Base-by-base conservation (phyloP, 2,888 invertebrate species). In the Pammene aurita region DNA sequence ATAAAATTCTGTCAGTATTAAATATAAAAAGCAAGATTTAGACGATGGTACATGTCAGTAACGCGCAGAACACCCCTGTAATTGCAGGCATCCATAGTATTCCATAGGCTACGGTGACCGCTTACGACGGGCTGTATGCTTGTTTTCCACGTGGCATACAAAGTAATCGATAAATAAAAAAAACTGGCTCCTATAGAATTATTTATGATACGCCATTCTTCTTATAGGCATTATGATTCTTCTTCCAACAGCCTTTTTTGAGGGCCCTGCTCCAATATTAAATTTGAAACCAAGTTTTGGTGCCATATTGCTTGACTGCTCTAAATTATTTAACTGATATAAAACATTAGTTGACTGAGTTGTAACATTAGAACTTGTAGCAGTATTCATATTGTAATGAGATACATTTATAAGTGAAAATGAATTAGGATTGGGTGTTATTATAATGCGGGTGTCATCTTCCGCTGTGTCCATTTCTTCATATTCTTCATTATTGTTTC, bases 401-500 rank as follows among this genome's bases (percentile, higher is more conserved):
- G 26, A 7, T 4, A 26, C 4, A 34, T 16, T 52, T 41, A 61
- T 41, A 26, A 56, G 48, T 13, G 48, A 42, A 56, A 48, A 50
- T 7, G 14, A 60, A 56, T 54, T 63, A 55, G 46, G 64, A 62
- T 57, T 73, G 58, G 26, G 67, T 68, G 61, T 38, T 38, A 14
- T n/a, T n/a, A 50, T 13, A 14, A 46, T 16, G 52, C 14, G 41
- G 13, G 60, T 38, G 71, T 10, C 0, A 60, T 79, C 80, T 69
- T 67, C 55, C 14, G 7, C 14, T 26, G 81, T 71, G 41, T 84
- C 83, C 80, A 84, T 84, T 64, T 75, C 52, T 63, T 78, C 81
- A 26, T 46, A 41, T 54, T 67, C 50, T 46, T 66, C 55, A 60
- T 65, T 57, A 44, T 57, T 64, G 60, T 52, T 70, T 11, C 68